Evolutionary conservation across 92 coral and sea anemone genomes (phyloP).

Genomic region (Nematostella vectensis): DNA sequence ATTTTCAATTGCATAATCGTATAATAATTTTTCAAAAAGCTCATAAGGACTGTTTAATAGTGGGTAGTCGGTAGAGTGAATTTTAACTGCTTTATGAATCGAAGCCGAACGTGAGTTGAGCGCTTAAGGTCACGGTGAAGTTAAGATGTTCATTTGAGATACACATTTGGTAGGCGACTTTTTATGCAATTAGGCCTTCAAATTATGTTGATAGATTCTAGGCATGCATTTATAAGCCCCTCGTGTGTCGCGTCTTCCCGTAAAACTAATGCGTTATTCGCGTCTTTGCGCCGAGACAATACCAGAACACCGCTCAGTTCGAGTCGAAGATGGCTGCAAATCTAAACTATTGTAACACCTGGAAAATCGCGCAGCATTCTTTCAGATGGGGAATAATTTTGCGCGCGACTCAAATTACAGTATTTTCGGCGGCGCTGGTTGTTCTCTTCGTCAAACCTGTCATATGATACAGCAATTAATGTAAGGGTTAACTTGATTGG

Average conservation of each 20-base stretch:
- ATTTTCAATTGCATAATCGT: no score
- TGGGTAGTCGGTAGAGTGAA: no score
- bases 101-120: constrained; percentile 6
- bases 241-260: no score
- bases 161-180: constrained; percentile 5
- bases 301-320: no score
- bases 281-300: no score
- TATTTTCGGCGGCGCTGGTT: constrained; percentile 7
- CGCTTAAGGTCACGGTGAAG: constrained; percentile 18
- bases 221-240: constrained; percentile 8
- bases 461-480: constrained; percentile 31
- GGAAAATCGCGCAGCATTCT: background rate
- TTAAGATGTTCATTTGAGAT: constrained; percentile 30
- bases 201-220: constrained; percentile 21
- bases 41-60: no score
- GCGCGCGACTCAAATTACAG: constrained; percentile 14
- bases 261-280: no score
- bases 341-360: no score
- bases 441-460: constrained; percentile 22
- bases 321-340: no score
- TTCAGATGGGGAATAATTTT: background rate
- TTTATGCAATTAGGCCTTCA: constrained; percentile 21
- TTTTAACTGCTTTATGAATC: constrained; percentile 13
- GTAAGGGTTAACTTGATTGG: constrained; percentile 22
- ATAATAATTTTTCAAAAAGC: no score